phyloP scores from a whole-genome alignment of 2,888 invertebrate species.

The Andrena hattorfiana region DNA sequence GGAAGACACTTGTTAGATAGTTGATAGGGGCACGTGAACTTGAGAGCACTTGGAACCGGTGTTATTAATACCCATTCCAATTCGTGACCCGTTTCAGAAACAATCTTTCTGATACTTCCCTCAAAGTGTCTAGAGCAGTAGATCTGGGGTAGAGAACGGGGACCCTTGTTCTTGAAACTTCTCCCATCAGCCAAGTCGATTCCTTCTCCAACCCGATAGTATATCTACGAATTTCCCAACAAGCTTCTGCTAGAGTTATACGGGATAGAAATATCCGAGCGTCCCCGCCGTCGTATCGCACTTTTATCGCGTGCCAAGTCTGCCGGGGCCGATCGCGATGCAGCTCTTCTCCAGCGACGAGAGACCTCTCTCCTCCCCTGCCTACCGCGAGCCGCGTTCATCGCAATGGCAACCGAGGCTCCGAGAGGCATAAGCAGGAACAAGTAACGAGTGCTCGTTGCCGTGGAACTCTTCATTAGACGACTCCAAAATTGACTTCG shows the following conservation, averaged over 20 bases:
- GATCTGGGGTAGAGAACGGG: background rate
- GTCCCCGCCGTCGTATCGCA: background rate
- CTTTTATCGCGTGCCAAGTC: background rate
- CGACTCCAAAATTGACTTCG: constrained; percentile 56
- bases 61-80: too few relatives aligned
- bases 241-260: background rate
- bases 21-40: too few relatives aligned
- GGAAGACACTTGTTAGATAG: too few relatives aligned
- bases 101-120: background rate
- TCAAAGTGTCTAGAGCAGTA: background rate
- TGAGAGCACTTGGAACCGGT: too few relatives aligned
- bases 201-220: background rate
- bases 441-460: constrained; percentile 53
- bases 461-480: constrained; percentile 54
- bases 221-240: background rate
- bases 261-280: background rate
- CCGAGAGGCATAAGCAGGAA: constrained; percentile 35
- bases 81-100: too few relatives aligned
- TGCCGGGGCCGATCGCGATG: background rate
- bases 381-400: background rate
- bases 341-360: background rate
- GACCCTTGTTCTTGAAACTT: background rate
- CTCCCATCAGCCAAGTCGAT: background rate
- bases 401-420: background rate
- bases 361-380: background rate